Base-by-base conservation (phyloP, 1,140 invertebrate genomes). In the Mizuhopecten yessoensis region DNA sequence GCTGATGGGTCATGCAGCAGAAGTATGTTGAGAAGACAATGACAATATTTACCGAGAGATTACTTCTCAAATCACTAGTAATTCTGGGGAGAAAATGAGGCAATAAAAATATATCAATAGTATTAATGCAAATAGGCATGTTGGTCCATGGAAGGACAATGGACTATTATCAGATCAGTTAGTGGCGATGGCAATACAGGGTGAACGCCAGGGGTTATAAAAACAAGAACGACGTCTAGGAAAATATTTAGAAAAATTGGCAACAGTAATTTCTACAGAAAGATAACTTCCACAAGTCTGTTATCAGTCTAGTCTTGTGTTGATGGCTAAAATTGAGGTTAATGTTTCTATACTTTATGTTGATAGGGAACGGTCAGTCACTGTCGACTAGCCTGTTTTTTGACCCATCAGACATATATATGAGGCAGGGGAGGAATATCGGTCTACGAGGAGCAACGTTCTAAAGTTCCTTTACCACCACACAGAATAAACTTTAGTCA, bases 231-330 rank as follows among this genome's bases (percentile, higher is more conserved):
- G 23, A 29, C 17, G 42, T 75, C 57, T 75, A 29, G 23, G 29
- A 75, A n/a, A 75, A 75, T 75, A 75, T 75, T 75, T 75, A 75
- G 57, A 75, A 29, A n/a, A n/a, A 29, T 29, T 75, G 57, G 57
- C n/a, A 7, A n/a, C 17, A 45, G 9, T 17, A 13, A 45, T 13
- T 45, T 45, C 10, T 0, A 45, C 1, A 17, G 9, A 17, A 45
- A 17, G 42, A 45, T 15, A 45, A 17, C 9, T 13, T 17, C 42
- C 42, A 45, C 10, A 45, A 45, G 42, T 45, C 42, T 45, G 42
- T 45, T 45, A 45, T 45, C 42, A 45, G 0, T 10, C 17, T 45
- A n/a, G 42, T 45, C 42, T 45, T 13, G 10, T 45, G 17, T 20
- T 45, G 17, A 17, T 45, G 42, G 9, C 17, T 45, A 10, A 7